A percentile compares a stretch with the other conserved stretches of the same genome.
phyloP scores from a whole-genome alignment of 2,113 vertebrate genomes.

The Holacanthus passer region DNA sequence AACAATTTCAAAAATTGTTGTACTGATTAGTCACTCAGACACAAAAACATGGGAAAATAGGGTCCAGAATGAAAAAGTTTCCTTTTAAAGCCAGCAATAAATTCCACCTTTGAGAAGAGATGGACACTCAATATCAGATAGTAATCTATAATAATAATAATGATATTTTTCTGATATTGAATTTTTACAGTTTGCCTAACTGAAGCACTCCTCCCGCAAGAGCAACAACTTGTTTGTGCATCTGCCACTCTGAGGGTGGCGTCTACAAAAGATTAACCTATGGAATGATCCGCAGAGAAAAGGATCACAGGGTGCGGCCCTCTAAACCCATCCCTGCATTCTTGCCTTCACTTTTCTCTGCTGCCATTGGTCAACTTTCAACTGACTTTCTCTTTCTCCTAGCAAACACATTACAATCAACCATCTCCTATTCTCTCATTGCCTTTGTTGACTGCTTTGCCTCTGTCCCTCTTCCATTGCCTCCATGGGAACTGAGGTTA shows the following conservation, averaged over 20 bases:
- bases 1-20: too few relatives aligned
- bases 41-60: too few relatives aligned
- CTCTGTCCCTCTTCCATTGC: slow-evolving; percentile 26
- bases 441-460: slow-evolving; percentile 40
- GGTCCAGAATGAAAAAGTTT: too few relatives aligned
- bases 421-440: slow-evolving; percentile 55
- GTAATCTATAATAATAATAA: too few relatives aligned
- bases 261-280: slow-evolving; percentile 66
- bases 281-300: slow-evolving; percentile 59
- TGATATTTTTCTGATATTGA: background rate
- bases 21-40: too few relatives aligned
- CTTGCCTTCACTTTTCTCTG: slow-evolving; percentile 45
- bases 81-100: background rate
- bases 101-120: background rate
- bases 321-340: slow-evolving; percentile 70
- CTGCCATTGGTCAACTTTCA: slow-evolving; percentile 49
- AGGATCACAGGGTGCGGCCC: slow-evolving; percentile 59
- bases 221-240: slow-evolving; percentile 50
- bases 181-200: background rate
- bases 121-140: background rate
- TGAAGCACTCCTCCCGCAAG: background rate
- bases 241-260: background rate
- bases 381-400: slow-evolving; percentile 66
- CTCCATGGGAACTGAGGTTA: slow-evolving; percentile 68
- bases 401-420: slow-evolving; percentile 33